These are phyloP conservation scores for Cylas formicarius DNA, from an alignment of 1,140 invertebrate species.

Conservation along the genomic window DNA sequence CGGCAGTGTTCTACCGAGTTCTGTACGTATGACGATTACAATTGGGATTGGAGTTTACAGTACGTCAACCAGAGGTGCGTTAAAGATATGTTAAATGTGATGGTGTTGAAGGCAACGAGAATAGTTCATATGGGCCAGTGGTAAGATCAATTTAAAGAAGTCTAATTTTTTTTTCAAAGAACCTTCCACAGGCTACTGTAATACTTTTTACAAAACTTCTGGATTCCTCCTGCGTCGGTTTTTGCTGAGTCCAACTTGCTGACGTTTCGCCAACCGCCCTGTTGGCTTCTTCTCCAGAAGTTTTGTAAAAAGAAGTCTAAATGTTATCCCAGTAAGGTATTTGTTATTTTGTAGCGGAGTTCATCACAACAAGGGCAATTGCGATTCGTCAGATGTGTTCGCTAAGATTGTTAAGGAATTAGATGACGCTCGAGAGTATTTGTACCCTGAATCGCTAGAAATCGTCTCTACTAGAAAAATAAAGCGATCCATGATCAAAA, in stretches of 20 bases:
- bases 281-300: no score
- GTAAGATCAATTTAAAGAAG: conserved; percentile 49
- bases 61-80: conserved; percentile 83
- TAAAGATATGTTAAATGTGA: conserved; percentile 69
- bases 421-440: conserved; percentile 62
- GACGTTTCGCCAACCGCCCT: not conserved
- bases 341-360: conserved; percentile 75
- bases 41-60: conserved; percentile 97
- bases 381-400: conserved; percentile 76
- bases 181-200: no score
- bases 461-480: conserved; percentile 67
- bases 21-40: conserved; percentile 97
- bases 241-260: no score
- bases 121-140: conserved; percentile 98
- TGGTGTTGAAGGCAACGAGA: conserved; percentile 80
- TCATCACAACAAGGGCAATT: conserved; percentile 92
- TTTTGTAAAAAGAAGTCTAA: no score
- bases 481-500: conserved; percentile 82
- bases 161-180: not conserved
- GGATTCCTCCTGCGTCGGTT: no score
- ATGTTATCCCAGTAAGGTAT: no score
- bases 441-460: conserved; percentile 75
- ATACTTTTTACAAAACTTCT: no score
- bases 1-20: conserved; percentile 78
- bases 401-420: conserved; percentile 76